phyloP scores from a whole-genome alignment of 2,888 invertebrate species.

The Habrosyne pyritoides region DNA sequence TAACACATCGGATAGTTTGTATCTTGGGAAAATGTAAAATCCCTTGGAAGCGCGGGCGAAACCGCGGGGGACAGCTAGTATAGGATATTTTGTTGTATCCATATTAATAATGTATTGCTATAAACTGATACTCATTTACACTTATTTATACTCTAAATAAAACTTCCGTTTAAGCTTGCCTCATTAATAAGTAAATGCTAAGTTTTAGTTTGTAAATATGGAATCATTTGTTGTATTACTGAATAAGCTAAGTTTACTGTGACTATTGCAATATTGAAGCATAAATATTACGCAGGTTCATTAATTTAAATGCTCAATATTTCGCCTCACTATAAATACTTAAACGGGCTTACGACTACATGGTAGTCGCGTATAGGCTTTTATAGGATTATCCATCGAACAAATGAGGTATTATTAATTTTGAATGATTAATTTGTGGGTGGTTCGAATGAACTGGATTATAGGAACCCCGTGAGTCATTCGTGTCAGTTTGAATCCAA shows the following conservation, averaged over 20 bases:
- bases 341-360: slow-evolving; percentile 15
- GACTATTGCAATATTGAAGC: slow-evolving; percentile 25
- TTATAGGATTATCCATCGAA: slow-evolving; percentile 40
- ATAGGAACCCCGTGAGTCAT: not conserved
- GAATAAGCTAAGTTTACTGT: not conserved
- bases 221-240: not conserved
- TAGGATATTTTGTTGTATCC: no score
- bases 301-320: slow-evolving; percentile 54
- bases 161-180: no score
- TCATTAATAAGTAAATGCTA: no score
- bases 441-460: slow-evolving; percentile 27
- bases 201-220: not conserved
- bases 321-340: slow-evolving; percentile 35
- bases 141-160: no score
- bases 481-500: not conserved
- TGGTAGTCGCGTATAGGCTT: slow-evolving; percentile 14
- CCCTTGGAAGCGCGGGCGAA: no score
- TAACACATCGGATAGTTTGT: no score
- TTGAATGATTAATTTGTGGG: slow-evolving; percentile 43
- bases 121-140: no score
- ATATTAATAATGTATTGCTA: no score
- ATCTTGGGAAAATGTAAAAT: no score
- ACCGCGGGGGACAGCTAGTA: no score
- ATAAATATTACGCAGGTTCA: slow-evolving; percentile 52
- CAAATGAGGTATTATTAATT: slow-evolving; percentile 56